Percentiles rank a stretch among this genome's conserved stretches.
phyloP scores from a whole-genome alignment of 2,888 invertebrate genomes.

The Isoperla grammatica region DNA sequence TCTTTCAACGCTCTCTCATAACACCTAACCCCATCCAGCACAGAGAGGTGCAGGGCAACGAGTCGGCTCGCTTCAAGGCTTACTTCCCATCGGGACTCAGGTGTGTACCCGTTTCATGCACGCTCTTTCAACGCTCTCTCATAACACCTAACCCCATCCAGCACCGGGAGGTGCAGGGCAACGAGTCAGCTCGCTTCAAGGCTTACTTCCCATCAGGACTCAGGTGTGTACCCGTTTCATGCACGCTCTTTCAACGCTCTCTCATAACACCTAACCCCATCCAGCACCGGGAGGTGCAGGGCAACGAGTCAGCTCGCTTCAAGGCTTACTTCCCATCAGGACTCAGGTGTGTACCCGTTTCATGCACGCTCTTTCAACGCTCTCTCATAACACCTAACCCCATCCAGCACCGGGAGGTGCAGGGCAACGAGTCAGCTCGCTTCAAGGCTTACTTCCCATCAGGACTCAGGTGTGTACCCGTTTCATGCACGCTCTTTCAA shows the following conservation, averaged over 20 bases:
- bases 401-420: constrained; percentile 78
- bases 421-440: constrained; percentile 75
- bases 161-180: constrained; percentile 78
- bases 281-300: constrained; percentile 80
- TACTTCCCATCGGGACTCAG: constrained; percentile 78
- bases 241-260: too few species aligned
- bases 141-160: constrained; percentile 72
- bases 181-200: constrained; percentile 77
- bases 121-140: too few species aligned
- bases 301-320: constrained; percentile 77
- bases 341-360: too few species aligned
- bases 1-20: constrained; percentile 31
- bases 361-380: too few species aligned
- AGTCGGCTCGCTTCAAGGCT: constrained; percentile 75
- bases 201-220: constrained; percentile 80
- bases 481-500: too few species aligned
- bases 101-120: too few species aligned
- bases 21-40: constrained; percentile 69
- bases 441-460: constrained; percentile 83
- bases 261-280: too few species aligned
- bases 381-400: too few species aligned
- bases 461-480: constrained; percentile 67
- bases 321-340: constrained; percentile 80
- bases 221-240: too few species aligned
- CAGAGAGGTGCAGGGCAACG: constrained; percentile 78